phyloP scores from a whole-genome alignment of 2,888 invertebrate genomes.

The Zaprionus lineosus region DNA sequence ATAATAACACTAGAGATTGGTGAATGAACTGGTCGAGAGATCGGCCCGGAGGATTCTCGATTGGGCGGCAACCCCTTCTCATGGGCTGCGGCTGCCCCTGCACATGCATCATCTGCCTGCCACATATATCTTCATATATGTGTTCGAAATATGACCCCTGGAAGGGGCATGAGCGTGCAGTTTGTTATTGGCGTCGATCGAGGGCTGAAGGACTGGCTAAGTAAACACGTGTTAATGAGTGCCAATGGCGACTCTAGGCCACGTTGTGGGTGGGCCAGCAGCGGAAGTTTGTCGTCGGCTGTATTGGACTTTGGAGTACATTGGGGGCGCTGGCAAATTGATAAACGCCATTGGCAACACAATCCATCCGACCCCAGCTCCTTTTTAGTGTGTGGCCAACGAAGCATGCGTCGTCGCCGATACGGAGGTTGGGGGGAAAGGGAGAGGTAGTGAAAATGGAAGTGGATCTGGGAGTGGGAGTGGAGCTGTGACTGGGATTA shows the following conservation, averaged over 20 bases:
- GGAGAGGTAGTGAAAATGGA: not conserved
- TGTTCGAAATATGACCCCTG: not conserved
- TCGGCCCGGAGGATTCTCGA: conserved; percentile 27
- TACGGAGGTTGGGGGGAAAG: conserved; percentile 1
- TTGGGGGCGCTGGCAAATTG: conserved; percentile 58
- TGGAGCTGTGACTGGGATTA: no score
- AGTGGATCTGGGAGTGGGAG: no score
- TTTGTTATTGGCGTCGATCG: conserved; percentile 77
- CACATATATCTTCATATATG: not conserved
- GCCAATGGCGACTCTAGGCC: conserved; percentile 46
- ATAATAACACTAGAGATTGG: conserved; percentile 68
- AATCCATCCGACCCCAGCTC: conserved; percentile 3
- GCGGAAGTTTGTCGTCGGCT: conserved; percentile 48
- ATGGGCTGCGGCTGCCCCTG: no score
- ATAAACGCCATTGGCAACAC: conserved; percentile 77
- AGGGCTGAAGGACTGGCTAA: conserved; percentile 66
- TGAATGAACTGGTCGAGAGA: conserved; percentile 61
- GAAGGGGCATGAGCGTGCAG: conserved; percentile 67
- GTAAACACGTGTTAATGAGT: conserved; percentile 77
- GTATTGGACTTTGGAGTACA: not conserved
- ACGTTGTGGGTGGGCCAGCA: conserved; percentile 67
- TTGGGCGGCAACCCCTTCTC: conserved; percentile 6
- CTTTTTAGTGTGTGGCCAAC: conserved; percentile 43
- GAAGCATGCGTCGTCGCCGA: conserved; percentile 61
- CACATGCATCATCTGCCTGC: no score